Evolutionary conservation across 1,140 invertebrate genomes (phyloP), one percentile per base, ranked within the genome.

Genomic region (Bombus waltoni): DNA sequence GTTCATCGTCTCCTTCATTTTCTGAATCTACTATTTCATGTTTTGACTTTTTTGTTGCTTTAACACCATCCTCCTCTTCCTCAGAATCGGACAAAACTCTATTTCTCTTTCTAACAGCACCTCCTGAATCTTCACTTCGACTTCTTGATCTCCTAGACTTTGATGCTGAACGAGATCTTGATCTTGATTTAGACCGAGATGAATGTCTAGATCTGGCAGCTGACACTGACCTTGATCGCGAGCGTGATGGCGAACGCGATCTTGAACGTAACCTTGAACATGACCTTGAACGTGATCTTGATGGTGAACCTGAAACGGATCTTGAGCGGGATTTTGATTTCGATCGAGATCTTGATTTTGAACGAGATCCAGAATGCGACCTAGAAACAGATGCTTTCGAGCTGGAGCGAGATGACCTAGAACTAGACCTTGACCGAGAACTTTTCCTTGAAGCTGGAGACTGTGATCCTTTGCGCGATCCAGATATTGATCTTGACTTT

Each of bases 1-100:
- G 91, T 85, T 92, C 92, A 77, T 92, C 90, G 10, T 92, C 89
- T 47, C 94, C 95, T 70, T 91, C 93, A 62, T 91, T 90, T 72
- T 94, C 94, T 0, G 91, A 94, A 89, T 95, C 94, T 3, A 95
- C 95, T 25, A 94, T 89, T 42, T 88, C 87, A 40, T 89, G 90
- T 73, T 91, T 95, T 15, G 93, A 91, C 85, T 95, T 96, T 83
- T 95, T 95, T 8, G 89, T 90, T 68, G 95, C 95, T 83, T 94
- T 95, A 3, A 92, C 79, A 47, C 83, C 91, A 65, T 76, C 92
- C 71, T 92, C 94, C 85, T 96, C 95, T 89, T 96, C 96, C 83
- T 97, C 96, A 0, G 96, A 96, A 85, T 97, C 96, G 3, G 96
- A 96, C 38, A 96, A 88, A 70, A 95, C 87, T 87, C 94, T 91